phyloP scores from a whole-genome alignment of 2,113 vertebrate genomes.

The Hydrolagus affinis region DNA sequence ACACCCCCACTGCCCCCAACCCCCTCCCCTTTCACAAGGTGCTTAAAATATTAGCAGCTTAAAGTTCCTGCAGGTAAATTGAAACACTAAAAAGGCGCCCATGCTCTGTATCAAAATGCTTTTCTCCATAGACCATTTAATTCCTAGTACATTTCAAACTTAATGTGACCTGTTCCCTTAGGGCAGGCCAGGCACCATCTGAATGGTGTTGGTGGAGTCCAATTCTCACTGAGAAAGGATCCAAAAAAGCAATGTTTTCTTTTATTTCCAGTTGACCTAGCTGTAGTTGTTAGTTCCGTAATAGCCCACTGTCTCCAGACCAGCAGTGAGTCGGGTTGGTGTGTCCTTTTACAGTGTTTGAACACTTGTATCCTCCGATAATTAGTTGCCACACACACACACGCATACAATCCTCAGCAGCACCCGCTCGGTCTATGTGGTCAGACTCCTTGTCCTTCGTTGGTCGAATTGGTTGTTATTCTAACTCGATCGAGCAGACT shows the following conservation, averaged over 20 bases:
- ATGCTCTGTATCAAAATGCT: constrained; percentile 7
- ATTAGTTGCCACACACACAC: no score
- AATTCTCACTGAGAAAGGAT: constrained; percentile 3
- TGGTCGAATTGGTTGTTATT: background rate
- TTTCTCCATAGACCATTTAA: constrained; percentile 30
- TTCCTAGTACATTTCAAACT: constrained; percentile 27
- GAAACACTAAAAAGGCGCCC: constrained; percentile 18
- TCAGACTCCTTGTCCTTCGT: background rate
- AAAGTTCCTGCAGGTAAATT: constrained; percentile 13
- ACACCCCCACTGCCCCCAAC: no score
- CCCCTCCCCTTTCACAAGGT: background rate
- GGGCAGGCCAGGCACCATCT: constrained; percentile 14
- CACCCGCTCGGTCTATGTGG: background rate
- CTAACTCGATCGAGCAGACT: background rate
- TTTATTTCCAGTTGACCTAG: constrained; percentile 16
- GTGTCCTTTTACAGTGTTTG: background rate
- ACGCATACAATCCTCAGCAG: background rate
- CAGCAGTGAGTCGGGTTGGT: background rate
- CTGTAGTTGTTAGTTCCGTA: background rate
- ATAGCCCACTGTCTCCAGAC: background rate
- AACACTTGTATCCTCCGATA: background rate
- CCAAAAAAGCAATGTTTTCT: constrained; percentile 9
- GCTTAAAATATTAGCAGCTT: constrained; percentile 14
- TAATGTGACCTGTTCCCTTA: constrained; percentile 9
- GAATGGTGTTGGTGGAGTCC: constrained; percentile 12